Evolutionary conservation across 2,888 invertebrate genomes (phyloP), one percentile per base, ranked within the genome.

Genomic region (Pachliopta kotzebuea): DNA sequence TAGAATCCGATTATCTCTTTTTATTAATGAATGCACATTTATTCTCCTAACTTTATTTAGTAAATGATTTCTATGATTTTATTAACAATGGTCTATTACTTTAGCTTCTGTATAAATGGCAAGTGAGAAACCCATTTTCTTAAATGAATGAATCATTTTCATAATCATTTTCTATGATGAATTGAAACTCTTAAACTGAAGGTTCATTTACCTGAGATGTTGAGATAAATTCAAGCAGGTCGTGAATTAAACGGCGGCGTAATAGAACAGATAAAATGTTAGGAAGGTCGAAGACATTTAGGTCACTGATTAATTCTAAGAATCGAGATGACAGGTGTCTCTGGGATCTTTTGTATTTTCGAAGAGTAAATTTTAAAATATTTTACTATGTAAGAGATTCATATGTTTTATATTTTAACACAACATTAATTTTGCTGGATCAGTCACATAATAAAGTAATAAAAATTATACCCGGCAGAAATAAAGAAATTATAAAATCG

Each of bases 251-350:
- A 55, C 31, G 31, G n/a, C 26, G 20, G n/a, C 31, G 11, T 50
- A 24, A 42, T 18, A 57, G 24, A 45, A 42, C 20, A 52, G 50
- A 37, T 57, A 57, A 45, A 57, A 45, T 57, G 23, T 45, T 18
- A 4, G 18, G 4, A 45, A 42, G 23, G 24, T 23, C 45, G 45
- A 18, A 57, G 24, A 45, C 57, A 57, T 57, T 45, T 45, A 57
- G 23, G 57, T 57, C 45, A 57, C 18, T 45, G 57, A 24, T 57
- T 57, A 45, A n/a, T 45, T 37, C 20, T 57, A n/a, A 24, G 24
- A 45, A 45, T 11, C 56, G 31, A 18, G 54, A 26, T n/a, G 21
- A 54, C 24, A 54, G 54, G 54, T 54, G 23, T 26, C 4, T 54
- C 14, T 9, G 14, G 18, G 20, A 49, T 2, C n/a, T 20, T 49